Percentiles rank a stretch among this genome's conserved stretches.
phyloP scores from a whole-genome alignment of 2,797 vertebrate species.

The Tarsius wallacei region DNA sequence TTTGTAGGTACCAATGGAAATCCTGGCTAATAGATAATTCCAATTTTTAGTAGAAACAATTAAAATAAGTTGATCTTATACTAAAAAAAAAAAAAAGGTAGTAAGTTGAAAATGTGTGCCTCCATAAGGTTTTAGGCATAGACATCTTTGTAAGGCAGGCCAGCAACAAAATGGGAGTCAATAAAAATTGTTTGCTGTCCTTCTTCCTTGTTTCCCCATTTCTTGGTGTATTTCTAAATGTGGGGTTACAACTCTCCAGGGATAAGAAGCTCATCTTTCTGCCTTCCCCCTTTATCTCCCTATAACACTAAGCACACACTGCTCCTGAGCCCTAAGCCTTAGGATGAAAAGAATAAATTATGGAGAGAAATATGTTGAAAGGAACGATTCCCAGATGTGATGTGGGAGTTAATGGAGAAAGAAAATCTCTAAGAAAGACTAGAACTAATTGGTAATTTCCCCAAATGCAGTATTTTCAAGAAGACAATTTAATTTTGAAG shows the following conservation, averaged over 20 bases:
- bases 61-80: too few relatives aligned
- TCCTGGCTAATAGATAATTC: too few relatives aligned
- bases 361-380: not conserved
- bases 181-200: not conserved
- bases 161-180: not conserved
- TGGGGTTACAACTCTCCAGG: not conserved
- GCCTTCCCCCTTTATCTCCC: not conserved
- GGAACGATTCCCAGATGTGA: not conserved
- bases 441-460: not conserved
- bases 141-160: not conserved
- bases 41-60: too few relatives aligned
- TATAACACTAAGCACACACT: not conserved
- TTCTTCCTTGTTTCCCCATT: not conserved
- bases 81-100: not conserved
- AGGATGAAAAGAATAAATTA: not conserved
- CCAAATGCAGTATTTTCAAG: not conserved
- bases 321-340: not conserved
- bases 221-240: conserved; percentile 29
- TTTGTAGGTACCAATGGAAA: too few relatives aligned
- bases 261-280: not conserved
- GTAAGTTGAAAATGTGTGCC: not conserved
- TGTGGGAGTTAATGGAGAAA: not conserved
- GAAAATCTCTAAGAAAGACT: not conserved
- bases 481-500: not conserved
- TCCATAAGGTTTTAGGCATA: not conserved